Evolutionary conservation across 2,888 invertebrate species (phyloP).

Genomic region (Serrognathus titanus): DNA sequence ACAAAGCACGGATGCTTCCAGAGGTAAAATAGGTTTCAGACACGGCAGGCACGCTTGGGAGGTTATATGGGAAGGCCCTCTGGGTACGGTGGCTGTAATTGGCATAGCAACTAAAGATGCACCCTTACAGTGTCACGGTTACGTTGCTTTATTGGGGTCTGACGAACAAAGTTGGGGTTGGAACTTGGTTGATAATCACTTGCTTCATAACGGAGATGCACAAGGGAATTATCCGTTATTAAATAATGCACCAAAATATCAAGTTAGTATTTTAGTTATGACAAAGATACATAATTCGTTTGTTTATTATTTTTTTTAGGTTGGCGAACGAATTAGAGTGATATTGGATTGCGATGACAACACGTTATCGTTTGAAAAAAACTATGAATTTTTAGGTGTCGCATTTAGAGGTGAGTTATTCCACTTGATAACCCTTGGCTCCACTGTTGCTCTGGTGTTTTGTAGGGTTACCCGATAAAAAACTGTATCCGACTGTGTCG

Average conservation of each 20-base stretch:
- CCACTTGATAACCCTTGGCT: background rate
- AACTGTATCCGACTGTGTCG: slow-evolving; percentile 92
- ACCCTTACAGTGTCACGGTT: slow-evolving; percentile 89
- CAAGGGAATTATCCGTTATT: slow-evolving; percentile 91
- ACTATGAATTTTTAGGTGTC: slow-evolving; percentile 96
- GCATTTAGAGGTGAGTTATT: slow-evolving; percentile 79
- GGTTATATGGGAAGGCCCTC: slow-evolving; percentile 96
- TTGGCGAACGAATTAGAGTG: slow-evolving; percentile 94
- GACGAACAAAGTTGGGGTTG: slow-evolving; percentile 99
- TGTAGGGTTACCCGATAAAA: slow-evolving; percentile 84
- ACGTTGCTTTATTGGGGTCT: slow-evolving; percentile 89
- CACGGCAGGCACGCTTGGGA: slow-evolving; percentile 97
- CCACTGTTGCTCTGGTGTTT: background rate
- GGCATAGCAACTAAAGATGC: slow-evolving; percentile 95
- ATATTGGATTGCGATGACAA: slow-evolving; percentile 98
- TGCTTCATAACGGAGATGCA: slow-evolving; percentile 93
- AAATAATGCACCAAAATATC: slow-evolving; percentile 97
- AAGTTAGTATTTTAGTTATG: slow-evolving; percentile 57
- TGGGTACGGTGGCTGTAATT: slow-evolving; percentile 97
- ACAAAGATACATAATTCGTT: slow-evolving; percentile 5
- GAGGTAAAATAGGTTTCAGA: slow-evolving; percentile 86
- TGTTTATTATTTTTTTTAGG: slow-evolving; percentile 55
- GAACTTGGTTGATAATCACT: slow-evolving; percentile 97
- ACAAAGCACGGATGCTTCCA: slow-evolving; percentile 94
- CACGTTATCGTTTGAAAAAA: slow-evolving; percentile 95